Conservation (phyloP, 2,113 vertebrate genomes). For the Sinosuthora webbiana region DNA sequence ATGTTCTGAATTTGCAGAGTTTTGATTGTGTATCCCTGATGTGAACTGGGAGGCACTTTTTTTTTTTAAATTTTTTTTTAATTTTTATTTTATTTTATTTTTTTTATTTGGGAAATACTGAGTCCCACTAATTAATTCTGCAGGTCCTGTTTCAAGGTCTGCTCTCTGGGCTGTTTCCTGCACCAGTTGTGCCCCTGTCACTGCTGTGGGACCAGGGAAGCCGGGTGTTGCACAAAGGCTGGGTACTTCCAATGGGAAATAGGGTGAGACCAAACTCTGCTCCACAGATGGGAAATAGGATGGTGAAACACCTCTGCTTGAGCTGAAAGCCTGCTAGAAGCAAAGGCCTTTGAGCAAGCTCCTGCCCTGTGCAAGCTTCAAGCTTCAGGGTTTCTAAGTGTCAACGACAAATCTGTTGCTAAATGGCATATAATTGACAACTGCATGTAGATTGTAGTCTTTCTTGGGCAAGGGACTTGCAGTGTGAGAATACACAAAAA, state of each 20-base stretch:
- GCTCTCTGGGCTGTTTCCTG: not conserved
- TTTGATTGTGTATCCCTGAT: not conserved
- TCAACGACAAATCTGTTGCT: not conserved
- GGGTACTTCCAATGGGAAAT: not conserved
- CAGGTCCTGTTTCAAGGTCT: not conserved
- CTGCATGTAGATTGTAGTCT: not conserved
- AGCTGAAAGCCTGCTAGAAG: not conserved
- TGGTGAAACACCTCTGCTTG: not conserved
- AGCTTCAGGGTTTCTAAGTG: not conserved
- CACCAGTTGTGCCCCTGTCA: not conserved
- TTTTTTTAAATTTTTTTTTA: no score
- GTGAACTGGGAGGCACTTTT: not conserved
- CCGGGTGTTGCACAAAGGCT: not conserved
- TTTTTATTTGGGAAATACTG: not conserved
- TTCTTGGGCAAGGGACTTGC: not conserved
- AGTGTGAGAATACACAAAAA: not conserved
- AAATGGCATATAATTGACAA: not conserved
- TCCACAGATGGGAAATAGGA: not conserved
- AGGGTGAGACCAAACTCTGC: not conserved
- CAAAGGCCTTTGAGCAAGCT: not conserved
- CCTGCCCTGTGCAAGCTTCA: not conserved
- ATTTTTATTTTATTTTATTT: not conserved
- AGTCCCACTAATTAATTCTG: not conserved
- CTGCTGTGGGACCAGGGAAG: accelerated
- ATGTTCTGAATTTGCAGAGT: not conserved